Percentiles rank a stretch among this genome's conserved stretches.
phyloP scores from a whole-genome alignment of 2,113 vertebrate species.

The Prietella phreatophila region DNA sequence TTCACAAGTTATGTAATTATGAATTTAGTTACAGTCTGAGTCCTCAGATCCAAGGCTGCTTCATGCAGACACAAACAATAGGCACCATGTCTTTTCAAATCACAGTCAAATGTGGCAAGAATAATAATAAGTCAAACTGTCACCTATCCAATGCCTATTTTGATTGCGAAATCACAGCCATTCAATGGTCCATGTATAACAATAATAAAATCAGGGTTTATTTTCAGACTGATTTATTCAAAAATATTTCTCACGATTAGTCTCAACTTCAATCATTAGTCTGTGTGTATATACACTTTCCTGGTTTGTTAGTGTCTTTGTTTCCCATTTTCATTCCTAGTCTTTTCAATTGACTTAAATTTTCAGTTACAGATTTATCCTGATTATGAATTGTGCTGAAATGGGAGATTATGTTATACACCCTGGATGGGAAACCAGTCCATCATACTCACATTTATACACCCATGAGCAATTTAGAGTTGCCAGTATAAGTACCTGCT shows the following conservation, averaged over 20 bases:
- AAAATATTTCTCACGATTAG: background rate
- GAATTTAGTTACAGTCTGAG: background rate
- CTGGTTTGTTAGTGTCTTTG: background rate
- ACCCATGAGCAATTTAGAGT: background rate
- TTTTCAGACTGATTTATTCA: background rate
- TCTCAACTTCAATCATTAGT: background rate
- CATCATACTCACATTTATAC: background rate
- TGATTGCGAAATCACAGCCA: background rate
- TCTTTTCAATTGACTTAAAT: background rate
- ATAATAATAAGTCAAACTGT: background rate
- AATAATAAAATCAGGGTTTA: background rate
- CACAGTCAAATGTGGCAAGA: background rate
- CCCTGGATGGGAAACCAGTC: too few relatives aligned
- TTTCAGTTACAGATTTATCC: too few relatives aligned
- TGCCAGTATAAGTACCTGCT: background rate
- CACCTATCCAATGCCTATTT: background rate
- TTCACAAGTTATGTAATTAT: background rate
- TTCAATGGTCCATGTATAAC: background rate
- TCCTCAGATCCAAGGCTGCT: background rate
- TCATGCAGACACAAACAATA: background rate
- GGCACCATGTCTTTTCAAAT: background rate
- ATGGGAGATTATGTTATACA: too few relatives aligned
- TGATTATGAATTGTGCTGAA: too few relatives aligned
- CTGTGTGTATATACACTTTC: background rate
- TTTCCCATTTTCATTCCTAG: background rate